Percentiles rank a stretch among this genome's conserved stretches.
phyloP scores from a whole-genome alignment of 2,113 vertebrate genomes.

The Pangasianodon gigas region DNA sequence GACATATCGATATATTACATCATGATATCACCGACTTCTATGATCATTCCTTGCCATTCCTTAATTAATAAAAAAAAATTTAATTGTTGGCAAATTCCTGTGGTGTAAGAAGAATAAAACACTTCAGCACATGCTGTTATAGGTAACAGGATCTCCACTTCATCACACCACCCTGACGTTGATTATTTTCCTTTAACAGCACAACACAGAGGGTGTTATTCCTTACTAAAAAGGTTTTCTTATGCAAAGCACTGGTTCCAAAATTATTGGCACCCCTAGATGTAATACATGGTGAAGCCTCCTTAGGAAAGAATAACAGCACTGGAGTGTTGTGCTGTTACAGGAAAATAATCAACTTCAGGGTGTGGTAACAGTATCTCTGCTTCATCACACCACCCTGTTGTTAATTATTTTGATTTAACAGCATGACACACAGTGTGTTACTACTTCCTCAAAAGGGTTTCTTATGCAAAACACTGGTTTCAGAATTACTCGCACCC shows the following conservation, averaged over 20 bases:
- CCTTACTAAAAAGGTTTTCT: not conserved
- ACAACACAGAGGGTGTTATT: not conserved
- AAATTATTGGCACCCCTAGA: not conserved
- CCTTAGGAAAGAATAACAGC: not conserved
- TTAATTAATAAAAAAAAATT: too few relatives aligned
- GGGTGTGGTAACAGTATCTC: not conserved
- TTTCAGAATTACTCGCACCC: not conserved
- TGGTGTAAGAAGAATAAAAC: not conserved
- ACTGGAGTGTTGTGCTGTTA: too few relatives aligned
- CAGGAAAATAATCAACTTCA: not conserved
- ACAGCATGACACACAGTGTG: not conserved
- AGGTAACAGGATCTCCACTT: not conserved
- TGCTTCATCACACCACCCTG: not conserved
- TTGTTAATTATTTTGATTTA: not conserved
- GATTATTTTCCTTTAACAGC: not conserved
- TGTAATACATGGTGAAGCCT: too few relatives aligned
- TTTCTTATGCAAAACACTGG: not conserved
- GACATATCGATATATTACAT: too few relatives aligned
- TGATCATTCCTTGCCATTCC: too few relatives aligned
- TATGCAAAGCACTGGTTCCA: not conserved
- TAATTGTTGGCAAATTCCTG: not conserved
- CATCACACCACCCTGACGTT: not conserved
- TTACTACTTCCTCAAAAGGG: not conserved
- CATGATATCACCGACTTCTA: too few relatives aligned
- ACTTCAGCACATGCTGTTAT: not conserved